phyloP scores from a whole-genome alignment of 2,113 vertebrate species.

The Plestiodon gilberti region DNA sequence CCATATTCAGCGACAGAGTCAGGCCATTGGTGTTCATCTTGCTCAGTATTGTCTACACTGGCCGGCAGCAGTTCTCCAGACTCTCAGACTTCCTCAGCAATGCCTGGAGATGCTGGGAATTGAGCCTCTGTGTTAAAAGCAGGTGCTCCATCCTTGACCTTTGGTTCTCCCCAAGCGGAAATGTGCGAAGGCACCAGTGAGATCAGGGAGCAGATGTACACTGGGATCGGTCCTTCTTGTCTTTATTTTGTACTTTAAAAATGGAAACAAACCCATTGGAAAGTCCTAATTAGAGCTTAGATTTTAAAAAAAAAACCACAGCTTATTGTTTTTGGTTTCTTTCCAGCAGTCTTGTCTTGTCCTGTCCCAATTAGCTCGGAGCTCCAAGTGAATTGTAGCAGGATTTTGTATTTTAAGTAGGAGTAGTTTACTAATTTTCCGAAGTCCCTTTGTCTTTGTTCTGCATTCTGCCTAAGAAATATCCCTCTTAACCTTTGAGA shows the following conservation, averaged over 20 bases:
- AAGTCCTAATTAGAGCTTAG: constrained; percentile 58
- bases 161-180: too few relatives aligned
- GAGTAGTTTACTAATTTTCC: constrained; percentile 46
- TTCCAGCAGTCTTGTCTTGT: constrained; percentile 48
- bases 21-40: neutral
- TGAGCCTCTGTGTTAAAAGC: too few relatives aligned
- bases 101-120: too few relatives aligned
- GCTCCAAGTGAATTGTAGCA: constrained; percentile 57
- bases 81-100: too few relatives aligned
- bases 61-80: too few relatives aligned
- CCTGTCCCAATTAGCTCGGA: constrained; percentile 63
- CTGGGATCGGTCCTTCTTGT: constrained; percentile 1
- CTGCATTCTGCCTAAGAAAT: constrained; percentile 50
- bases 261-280: constrained; percentile 32
- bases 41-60: constrained; percentile 22
- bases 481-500: constrained; percentile 61
- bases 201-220: too few relatives aligned
- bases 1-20: neutral
- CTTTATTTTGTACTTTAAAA: constrained; percentile 41
- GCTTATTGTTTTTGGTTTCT: constrained; percentile 38
- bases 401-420: constrained; percentile 52
- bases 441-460: constrained; percentile 57
- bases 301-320: too few relatives aligned
- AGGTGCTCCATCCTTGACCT: too few relatives aligned
- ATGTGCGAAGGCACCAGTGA: too few relatives aligned